Conservation (phyloP, 2,113 vertebrate genomes). For the Myotis brandtii region DNA sequence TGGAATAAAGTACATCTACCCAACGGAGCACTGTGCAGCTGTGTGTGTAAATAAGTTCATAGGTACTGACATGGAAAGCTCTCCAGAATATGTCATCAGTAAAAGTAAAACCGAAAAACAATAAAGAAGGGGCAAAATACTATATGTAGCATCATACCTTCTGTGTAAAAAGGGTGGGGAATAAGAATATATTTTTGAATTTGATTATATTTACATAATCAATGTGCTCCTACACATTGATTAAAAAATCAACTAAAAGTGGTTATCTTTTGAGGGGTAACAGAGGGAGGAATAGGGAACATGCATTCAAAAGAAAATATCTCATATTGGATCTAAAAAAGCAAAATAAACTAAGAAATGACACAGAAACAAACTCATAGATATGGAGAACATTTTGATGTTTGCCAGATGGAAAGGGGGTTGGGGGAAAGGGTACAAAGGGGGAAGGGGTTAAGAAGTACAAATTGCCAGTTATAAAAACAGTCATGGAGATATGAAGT, state of each 20-base stretch:
- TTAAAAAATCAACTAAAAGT: background rate
- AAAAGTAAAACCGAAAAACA: background rate
- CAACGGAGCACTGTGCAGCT: background rate
- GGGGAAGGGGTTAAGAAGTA: background rate
- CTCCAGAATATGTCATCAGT: background rate
- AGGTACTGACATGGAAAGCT: background rate
- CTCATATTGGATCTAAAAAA: background rate
- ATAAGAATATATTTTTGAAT: background rate
- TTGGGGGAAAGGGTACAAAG: background rate
- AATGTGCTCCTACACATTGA: background rate
- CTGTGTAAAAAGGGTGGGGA: background rate
- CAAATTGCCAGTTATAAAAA: background rate
- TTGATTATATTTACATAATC: slow-evolving; percentile 28
- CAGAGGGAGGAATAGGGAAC: background rate
- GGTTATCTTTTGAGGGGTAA: background rate
- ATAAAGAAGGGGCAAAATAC: background rate
- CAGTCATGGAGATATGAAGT: background rate
- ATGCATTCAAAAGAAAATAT: background rate
- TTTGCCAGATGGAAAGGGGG: background rate
- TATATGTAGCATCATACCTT: background rate
- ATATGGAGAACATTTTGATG: background rate
- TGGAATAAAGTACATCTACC: background rate
- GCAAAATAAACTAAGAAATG: background rate
- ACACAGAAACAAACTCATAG: background rate
- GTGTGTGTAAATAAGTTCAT: background rate